phyloP scores from a whole-genome alignment of 1,140 invertebrate genomes.

The Andricus grossulariae region DNA sequence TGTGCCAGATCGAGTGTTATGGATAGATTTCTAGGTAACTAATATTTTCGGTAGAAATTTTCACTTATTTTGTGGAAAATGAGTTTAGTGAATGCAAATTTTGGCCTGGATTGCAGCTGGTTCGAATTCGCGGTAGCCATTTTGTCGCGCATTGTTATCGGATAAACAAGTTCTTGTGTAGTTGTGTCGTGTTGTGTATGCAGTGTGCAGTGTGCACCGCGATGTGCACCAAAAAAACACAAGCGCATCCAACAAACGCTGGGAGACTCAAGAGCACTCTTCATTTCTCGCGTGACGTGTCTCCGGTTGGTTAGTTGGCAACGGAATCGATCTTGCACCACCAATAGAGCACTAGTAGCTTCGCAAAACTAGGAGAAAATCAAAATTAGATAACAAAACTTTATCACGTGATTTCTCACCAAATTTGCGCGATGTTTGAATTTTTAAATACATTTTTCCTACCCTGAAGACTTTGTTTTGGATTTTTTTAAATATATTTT shows the following conservation, averaged over 20 bases:
- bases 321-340: constrained; percentile 15
- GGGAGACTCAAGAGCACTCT: neutral
- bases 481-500: neutral
- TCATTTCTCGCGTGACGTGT: constrained; percentile 25
- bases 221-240: constrained; percentile 30
- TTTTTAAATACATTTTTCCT: neutral
- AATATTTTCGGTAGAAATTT: neutral
- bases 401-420: neutral
- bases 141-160: constrained; percentile 63
- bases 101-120: constrained; percentile 39
- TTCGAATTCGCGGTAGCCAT: constrained; percentile 53
- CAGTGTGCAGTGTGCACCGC: neutral
- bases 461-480: neutral
- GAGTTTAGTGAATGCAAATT: neutral
- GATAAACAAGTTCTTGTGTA: constrained; percentile 63
- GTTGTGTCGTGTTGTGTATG: constrained; percentile 2
- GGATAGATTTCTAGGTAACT: neutral
- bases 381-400: neutral
- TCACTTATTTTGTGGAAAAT: neutral
- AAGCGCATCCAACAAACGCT: constrained; percentile 26
- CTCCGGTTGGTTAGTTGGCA: constrained; percentile 28
- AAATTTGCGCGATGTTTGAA: neutral
- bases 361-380: neutral
- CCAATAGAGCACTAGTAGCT: constrained; percentile 14
- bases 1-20: neutral